Conservation (phyloP, 1,140 invertebrate genomes). For the Riptortus pedestris region DNA sequence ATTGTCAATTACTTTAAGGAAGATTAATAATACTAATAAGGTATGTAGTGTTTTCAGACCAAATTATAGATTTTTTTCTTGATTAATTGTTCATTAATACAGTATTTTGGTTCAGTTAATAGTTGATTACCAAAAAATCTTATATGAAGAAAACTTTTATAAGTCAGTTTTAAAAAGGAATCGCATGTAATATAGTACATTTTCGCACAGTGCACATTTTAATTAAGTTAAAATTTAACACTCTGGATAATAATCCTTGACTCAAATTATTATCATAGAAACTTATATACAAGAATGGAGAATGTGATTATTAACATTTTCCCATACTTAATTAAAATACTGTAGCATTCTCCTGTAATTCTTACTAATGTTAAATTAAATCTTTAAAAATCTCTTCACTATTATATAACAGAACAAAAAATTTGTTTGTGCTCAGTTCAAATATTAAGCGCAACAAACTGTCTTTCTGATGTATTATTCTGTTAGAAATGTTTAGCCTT, state of each 20-base stretch:
- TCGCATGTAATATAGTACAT: constrained; percentile 22
- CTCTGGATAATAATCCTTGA: constrained; percentile 5
- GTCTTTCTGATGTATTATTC: constrained; percentile 27
- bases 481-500: constrained; percentile 23
- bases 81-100: not conserved
- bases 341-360: not conserved
- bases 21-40: not conserved
- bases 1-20: constrained; percentile 26
- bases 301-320: not conserved
- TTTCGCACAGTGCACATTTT: constrained; percentile 23
- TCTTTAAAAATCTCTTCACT: constrained; percentile 12
- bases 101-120: not conserved
- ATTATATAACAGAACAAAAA: constrained; percentile 3
- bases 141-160: constrained; percentile 10
- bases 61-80: constrained; percentile 8
- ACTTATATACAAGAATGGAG: not conserved
- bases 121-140: not conserved
- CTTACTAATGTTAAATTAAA: not conserved
- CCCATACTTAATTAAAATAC: not conserved
- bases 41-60: constrained; percentile 8
- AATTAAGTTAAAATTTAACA: constrained; percentile 17
- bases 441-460: constrained; percentile 27
- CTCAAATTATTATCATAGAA: constrained; percentile 1
- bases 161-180: constrained; percentile 22
- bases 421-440: constrained; percentile 28